These are phyloP conservation scores for Eidolon helvum DNA, from an alignment of 2,113 vertebrate genomes.

Conservation along the genomic window DNA sequence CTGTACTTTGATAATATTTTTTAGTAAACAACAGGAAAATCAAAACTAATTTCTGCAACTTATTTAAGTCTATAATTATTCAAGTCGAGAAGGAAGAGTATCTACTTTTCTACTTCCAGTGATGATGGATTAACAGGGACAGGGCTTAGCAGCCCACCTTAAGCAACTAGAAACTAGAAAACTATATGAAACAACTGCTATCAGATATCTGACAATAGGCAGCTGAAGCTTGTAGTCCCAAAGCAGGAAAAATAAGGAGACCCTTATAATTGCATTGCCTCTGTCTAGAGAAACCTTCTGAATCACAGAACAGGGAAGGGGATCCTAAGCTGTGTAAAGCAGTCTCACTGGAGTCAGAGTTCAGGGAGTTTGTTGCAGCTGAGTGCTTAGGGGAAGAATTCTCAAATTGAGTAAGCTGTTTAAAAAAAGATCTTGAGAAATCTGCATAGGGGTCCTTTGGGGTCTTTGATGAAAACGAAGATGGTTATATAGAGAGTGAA, in stretches of 20 bases:
- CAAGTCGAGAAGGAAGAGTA: not conserved
- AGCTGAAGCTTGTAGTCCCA: not conserved
- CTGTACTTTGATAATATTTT: conserved; percentile 15
- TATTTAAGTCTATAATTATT: not conserved
- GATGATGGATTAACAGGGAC: not conserved
- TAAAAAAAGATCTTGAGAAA: not conserved
- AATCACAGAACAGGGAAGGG: not conserved
- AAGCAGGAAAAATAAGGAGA: not conserved
- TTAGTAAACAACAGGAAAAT: not conserved
- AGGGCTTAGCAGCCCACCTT: not conserved
- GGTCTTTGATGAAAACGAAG: not conserved
- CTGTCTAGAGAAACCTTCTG: not conserved
- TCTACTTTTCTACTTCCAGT: not conserved
- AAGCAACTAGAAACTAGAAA: not conserved
- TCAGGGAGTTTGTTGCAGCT: not conserved
- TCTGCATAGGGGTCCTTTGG: not conserved
- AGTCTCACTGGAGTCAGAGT: not conserved
- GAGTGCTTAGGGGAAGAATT: not conserved
- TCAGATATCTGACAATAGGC: not conserved
- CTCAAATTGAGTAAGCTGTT: not conserved
- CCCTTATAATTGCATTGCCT: not conserved
- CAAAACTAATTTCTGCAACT: not conserved
- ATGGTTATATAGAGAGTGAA: not conserved
- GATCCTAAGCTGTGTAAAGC: not conserved
- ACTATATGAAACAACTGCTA: not conserved